Evolutionary conservation across 2,888 invertebrate genomes (phyloP).

Genomic region (Pollenia griseotomentosa): DNA sequence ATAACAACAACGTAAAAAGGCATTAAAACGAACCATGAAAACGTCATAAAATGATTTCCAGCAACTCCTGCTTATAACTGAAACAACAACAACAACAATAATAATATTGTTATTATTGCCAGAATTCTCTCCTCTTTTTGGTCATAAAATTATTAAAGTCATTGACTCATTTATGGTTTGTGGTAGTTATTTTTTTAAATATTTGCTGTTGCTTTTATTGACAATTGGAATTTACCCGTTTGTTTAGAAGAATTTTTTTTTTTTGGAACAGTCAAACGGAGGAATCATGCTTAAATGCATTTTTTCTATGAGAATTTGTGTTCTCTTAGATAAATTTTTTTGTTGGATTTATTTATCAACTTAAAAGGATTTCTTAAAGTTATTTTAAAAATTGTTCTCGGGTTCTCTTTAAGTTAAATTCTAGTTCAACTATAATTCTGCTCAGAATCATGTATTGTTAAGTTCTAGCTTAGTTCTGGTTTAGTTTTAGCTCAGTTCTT

Average conservation of each 20-base stretch:
- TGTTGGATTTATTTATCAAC: constrained; percentile 9
- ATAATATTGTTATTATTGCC: neutral
- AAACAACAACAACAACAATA: neutral
- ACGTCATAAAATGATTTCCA: constrained; percentile 56
- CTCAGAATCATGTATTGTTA: neutral
- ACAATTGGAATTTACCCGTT: neutral
- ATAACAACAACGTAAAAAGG: neutral
- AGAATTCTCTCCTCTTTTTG: constrained; percentile 26
- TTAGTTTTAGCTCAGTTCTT: neutral
- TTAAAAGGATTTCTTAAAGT: neutral
- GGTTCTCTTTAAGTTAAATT: neutral
- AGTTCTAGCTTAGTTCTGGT: neutral
- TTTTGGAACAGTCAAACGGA: neutral
- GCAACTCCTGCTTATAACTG: constrained; percentile 14
- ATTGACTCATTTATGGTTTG: constrained; percentile 64
- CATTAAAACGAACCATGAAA: constrained; percentile 57
- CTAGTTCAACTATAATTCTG: neutral
- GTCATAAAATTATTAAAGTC: constrained; percentile 64
- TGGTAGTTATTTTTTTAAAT: constrained; percentile 25
- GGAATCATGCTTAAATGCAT: neutral
- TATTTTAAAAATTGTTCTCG: neutral
- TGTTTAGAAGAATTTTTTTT: neutral
- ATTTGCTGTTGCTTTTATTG: constrained; percentile 27
- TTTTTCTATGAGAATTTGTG: neutral
- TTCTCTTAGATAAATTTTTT: too few relatives aligned